phyloP scores from a whole-genome alignment of 2,113 vertebrate genomes.

The Dolichallabes microphthalmus region DNA sequence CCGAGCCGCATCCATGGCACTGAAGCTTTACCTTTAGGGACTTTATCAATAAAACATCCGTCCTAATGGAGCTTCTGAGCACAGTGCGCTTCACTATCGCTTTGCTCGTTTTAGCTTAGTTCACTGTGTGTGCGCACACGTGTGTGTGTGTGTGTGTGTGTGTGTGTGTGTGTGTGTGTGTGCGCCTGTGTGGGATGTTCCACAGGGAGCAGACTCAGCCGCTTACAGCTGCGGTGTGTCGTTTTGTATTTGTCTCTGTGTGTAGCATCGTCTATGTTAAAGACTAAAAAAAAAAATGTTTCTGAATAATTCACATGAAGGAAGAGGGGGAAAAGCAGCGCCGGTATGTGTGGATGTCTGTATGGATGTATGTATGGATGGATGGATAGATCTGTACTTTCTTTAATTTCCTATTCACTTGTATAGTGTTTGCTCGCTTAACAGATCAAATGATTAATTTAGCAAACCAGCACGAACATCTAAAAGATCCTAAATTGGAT shows the following conservation, averaged over 20 bases:
- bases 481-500: not conserved
- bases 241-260: constrained; percentile 37
- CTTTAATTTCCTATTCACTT: not conserved
- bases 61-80: constrained; percentile 44
- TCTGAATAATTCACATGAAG: constrained; percentile 14
- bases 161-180: constrained; percentile 7
- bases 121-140: constrained; percentile 1
- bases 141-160: constrained; percentile 7
- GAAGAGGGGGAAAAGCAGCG: not conserved
- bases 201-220: constrained; percentile 26
- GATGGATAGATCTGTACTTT: not conserved
- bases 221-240: constrained; percentile 39
- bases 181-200: not conserved
- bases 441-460: not conserved
- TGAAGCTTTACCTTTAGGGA: constrained; percentile 35
- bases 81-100: constrained; percentile 28
- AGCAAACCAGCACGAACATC: not conserved
- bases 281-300: constrained; percentile 7
- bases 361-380: not conserved
- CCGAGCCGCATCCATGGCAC: not conserved
- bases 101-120: constrained; percentile 25
- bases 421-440: not conserved
- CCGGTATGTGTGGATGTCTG: not conserved
- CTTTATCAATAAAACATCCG: constrained; percentile 43
- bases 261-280: constrained; percentile 24